Base-by-base conservation (phyloP, 2,113 vertebrate genomes). In the Platysteira castanea region DNA sequence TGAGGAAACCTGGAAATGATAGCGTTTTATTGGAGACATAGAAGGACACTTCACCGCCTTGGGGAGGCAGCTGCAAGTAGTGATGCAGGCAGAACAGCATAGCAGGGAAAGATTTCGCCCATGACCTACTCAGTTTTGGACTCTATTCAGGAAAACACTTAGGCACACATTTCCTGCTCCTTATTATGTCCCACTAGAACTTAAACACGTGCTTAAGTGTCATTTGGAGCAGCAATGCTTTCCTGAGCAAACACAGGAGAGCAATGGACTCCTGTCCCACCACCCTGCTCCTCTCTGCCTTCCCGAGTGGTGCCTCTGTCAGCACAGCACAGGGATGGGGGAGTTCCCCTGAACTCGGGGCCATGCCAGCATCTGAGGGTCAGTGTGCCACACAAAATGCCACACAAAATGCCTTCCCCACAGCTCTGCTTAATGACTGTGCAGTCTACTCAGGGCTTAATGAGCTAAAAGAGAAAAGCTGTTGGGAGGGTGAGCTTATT, bases 401-500 rank as follows among this genome's bases (percentile, higher is more conserved):
- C 49, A 74, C 56, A 79, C 86, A 96, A 93, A 90, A 75, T 9
- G 22, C 54, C 82, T 96, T 94, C 77, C 77, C 59, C 73, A 85
- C 67, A 27, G 77, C 75, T 91, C 93, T 95, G 61, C 84, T 81
- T 79, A 80, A 92, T 90, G 83, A 64, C 37, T 23, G 37, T 87
- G 53, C 79, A 92, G 83, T 92, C 94, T 91, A 27, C 93, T 93
- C 93, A 77, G 79, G 61, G 54, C 49, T 96, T 93, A 96, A 97
- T 93, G 94, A 97, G 69, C 61, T 88, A 87, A 96, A 97, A 95
- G 80, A 80, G 42, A 84, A 96, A 97, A 97, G 22, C 84, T 94
- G 69, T 46, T 86, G 50, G 84, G 75, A 93, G 33, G 22, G 26
- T 59, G 47, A 97, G 56, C 41, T 89, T 84, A 53, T 91, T 96